phyloP scores from a whole-genome alignment of 1,140 invertebrate genomes.

The Pogonus chalceus region DNA sequence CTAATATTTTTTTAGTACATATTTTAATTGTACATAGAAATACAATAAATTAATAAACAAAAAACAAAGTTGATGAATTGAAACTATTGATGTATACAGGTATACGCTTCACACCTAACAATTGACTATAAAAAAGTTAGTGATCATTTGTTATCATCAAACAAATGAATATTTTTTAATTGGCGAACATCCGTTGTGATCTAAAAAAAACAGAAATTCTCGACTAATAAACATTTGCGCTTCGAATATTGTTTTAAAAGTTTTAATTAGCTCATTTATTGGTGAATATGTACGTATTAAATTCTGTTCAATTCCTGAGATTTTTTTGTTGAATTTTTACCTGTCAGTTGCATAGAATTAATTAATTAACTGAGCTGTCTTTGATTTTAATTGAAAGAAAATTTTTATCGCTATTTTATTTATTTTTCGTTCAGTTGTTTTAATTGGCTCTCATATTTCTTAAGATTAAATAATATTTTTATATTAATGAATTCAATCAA shows the following conservation, averaged over 20 bases:
- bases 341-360: not conserved
- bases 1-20: too few relatives aligned
- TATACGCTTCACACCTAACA: too few relatives aligned
- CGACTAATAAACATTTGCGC: not conserved
- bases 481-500: too few relatives aligned
- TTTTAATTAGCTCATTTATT: not conserved
- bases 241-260: not conserved
- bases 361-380: not conserved
- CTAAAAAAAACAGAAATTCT: not conserved
- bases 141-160: not conserved
- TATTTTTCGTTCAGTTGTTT: not conserved
- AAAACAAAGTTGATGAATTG: too few relatives aligned
- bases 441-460: not conserved
- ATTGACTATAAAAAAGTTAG: too few relatives aligned
- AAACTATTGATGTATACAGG: too few relatives aligned
- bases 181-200: not conserved
- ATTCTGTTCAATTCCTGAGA: not conserved
- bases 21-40: too few relatives aligned
- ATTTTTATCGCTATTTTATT: not conserved
- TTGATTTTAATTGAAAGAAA: not conserved
- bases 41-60: too few relatives aligned
- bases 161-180: not conserved
- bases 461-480: too few relatives aligned
- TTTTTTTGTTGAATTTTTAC: not conserved
- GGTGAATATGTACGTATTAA: not conserved